Base-by-base conservation (phyloP, 2,113 vertebrate genomes). In the Psilopogon haemacephalus region DNA sequence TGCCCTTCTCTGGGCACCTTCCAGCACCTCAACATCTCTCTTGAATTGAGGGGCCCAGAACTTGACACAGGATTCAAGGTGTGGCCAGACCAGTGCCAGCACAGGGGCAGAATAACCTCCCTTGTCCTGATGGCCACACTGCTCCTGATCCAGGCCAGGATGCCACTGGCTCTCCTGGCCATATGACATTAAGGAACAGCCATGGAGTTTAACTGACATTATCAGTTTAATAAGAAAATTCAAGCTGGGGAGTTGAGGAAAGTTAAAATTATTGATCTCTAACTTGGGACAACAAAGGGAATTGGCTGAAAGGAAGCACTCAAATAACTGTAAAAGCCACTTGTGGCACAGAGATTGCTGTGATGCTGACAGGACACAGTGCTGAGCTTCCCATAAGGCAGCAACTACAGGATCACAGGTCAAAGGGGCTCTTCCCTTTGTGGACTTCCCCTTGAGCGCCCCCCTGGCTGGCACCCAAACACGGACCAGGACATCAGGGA, bases 401-500 rank as follows among this genome's bases (percentile, higher is more conserved):
- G 52, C 4, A 23, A 12, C 0, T 58, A 23, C 27, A 50, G 65
- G 56, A 23, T 8, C 28, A 6, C 28, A 33, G 33, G 24, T 40
- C 24, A n/a, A 18, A 27, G 18, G 19, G 42, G 26, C 5, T 28
- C 8, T 35, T 20, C 4, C 30, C 35, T 42, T 42, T 15, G 0
- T 8, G 9, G 18, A 21, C 19, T 44, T 62, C 21, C 4, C 46
- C 30, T 75, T 5, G 30, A 20, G 27, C 28, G 54, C 16, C 56
- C 33, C 56, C 26, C 0, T 1, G 35, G 5, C 24, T 71, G 35
- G 15, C 52, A 52, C 40, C 69, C 52, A 87, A 55, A 71, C 1
- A 11, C 1, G 19, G 7, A 33, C 7, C 19, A 19, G 6, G 13
- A 30, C 0, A 0, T 11, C 10, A 48, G 20, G 28, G 20, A 37